Evolutionary conservation across 1,140 invertebrate species (phyloP).

Genomic region (Tetramorium simillimum): DNA sequence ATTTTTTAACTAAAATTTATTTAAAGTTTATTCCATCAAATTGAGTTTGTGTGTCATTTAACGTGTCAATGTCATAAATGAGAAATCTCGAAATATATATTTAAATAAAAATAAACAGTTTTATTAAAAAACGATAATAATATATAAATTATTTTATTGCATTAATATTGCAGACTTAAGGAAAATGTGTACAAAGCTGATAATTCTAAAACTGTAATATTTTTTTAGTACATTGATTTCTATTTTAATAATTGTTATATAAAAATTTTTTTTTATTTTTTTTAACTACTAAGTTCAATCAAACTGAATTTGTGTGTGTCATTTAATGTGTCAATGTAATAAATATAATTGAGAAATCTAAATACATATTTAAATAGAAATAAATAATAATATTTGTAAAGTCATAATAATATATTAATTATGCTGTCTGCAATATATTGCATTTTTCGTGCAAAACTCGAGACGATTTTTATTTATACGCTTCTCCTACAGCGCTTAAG

Average conservation of each 20-base stretch:
- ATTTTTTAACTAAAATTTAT: not conserved
- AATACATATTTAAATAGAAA: not conserved
- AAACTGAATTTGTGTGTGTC: not conserved
- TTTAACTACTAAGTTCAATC: not conserved
- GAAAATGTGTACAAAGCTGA: not conserved
- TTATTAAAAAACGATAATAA: too few species aligned
- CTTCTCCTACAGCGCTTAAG: not conserved
- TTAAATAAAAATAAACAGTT: too few species aligned
- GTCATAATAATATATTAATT: not conserved
- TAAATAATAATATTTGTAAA: not conserved
- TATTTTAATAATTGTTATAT: not conserved
- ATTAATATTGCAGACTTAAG: not conserved
- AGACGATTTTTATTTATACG: too few species aligned
- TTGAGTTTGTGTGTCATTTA: not conserved
- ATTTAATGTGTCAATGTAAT: not conserved
- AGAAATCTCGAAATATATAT: not conserved
- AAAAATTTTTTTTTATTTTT: not conserved
- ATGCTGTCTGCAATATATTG: not conserved
- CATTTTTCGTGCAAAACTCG: not conserved
- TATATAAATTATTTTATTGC: too few species aligned
- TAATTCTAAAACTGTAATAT: not conserved
- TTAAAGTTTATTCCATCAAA: not conserved
- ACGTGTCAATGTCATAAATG: not conserved
- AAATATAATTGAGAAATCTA: not conserved
- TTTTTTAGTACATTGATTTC: not conserved